phyloP scores from a whole-genome alignment of 1,140 invertebrate genomes.

The Panulirus ornatus region DNA sequence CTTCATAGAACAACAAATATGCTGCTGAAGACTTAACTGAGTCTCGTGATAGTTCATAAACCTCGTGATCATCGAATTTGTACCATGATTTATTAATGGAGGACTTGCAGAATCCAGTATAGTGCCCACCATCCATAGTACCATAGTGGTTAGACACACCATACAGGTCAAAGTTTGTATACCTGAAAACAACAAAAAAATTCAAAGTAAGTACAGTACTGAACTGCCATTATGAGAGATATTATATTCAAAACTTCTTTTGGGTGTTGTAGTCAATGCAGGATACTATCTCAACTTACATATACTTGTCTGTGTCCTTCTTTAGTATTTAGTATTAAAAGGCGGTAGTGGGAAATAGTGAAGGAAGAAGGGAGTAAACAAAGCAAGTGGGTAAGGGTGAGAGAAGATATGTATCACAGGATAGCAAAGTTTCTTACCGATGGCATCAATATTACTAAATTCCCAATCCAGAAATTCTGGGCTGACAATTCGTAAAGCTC shows the following conservation, averaged over 20 bases:
- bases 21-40: constrained; percentile 87
- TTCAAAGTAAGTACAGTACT: no score
- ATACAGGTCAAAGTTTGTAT: constrained; percentile 85
- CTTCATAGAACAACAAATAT: constrained; percentile 87
- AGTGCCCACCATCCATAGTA: constrained; percentile 94
- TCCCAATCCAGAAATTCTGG: no score
- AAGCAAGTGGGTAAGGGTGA: background rate
- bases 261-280: no score
- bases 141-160: constrained; percentile 95
- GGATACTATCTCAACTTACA: no score
- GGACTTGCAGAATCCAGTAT: constrained; percentile 87
- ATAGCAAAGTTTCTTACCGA: background rate
- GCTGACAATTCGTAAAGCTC: no score
- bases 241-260: no score
- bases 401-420: background rate
- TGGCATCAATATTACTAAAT: no score
- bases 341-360: background rate
- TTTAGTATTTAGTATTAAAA: no score
- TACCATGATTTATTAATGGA: constrained; percentile 85
- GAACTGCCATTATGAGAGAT: no score
- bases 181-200: constrained; percentile 26
- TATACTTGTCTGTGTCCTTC: no score
- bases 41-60: constrained; percentile 84
- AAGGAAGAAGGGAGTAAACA: background rate
- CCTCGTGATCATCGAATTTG: constrained; percentile 93